phyloP scores from a whole-genome alignment of 2,113 vertebrate genomes.

The Pogona vitticeps region DNA sequence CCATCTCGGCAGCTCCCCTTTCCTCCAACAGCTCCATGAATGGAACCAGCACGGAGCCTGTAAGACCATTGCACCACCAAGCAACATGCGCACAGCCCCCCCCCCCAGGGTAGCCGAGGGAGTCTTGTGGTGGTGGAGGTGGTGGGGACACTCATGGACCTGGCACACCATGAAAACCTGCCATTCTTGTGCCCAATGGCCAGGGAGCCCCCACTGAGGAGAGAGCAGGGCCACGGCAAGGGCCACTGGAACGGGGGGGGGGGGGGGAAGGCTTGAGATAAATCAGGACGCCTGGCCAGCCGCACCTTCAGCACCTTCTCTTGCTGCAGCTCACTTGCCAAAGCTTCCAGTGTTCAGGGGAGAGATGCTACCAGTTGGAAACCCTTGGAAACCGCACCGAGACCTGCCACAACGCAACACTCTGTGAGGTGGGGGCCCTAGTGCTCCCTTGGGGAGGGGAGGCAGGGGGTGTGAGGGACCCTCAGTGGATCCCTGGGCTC shows the following conservation, averaged over 20 bases:
- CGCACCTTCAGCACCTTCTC: neutral
- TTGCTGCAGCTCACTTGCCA: conserved; percentile 50
- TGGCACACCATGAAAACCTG: too few species aligned
- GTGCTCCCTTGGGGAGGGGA: neutral
- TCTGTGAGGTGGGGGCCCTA: neutral
- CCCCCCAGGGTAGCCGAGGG: too few species aligned
- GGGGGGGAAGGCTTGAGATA: too few species aligned
- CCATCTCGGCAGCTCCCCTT: neutral
- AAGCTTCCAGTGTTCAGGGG: conserved; percentile 47
- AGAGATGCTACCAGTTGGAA: conserved; percentile 51
- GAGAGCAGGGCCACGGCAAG: too few species aligned
- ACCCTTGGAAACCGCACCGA: neutral
- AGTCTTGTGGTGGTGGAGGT: too few species aligned
- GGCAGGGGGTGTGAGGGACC: too few species aligned
- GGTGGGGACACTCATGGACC: too few species aligned
- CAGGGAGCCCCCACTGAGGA: too few species aligned
- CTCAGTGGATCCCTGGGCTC: neutral
- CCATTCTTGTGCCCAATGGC: too few species aligned
- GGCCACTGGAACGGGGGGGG: too few species aligned
- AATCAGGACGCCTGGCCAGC: too few species aligned
- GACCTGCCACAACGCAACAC: neutral
- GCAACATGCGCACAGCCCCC: rapidly evolving
- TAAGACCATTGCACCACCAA: conserved; percentile 27
- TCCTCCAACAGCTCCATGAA: neutral
- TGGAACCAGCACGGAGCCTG: neutral